A percentile compares a stretch with the other conserved stretches of the same genome.
These are phyloP conservation scores for Drosophila flavopinicola DNA, from an alignment of 2,888 invertebrate species.

Conservation along the genomic window DNA sequence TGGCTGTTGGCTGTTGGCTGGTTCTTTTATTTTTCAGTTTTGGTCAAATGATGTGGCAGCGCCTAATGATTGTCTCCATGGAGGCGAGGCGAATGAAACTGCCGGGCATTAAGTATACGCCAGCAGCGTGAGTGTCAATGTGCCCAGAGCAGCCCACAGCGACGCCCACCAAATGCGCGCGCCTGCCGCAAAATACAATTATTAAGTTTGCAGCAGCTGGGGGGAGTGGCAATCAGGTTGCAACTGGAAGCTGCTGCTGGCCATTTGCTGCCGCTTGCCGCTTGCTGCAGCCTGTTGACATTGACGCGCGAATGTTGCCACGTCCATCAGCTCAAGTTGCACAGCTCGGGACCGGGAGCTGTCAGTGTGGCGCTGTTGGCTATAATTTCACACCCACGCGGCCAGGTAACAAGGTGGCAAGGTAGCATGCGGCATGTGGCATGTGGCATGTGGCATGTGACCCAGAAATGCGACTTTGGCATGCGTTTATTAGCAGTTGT, in stretches of 20 bases:
- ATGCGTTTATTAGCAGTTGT: slow-evolving; percentile 64
- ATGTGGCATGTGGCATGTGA: slow-evolving; percentile 19
- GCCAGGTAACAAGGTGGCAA: slow-evolving; percentile 21
- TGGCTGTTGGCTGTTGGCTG: too few relatives aligned
- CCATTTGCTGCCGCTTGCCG: slow-evolving; percentile 15
- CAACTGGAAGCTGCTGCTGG: slow-evolving; percentile 19
- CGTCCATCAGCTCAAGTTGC: slow-evolving; percentile 46
- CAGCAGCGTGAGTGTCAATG: slow-evolving; percentile 62
- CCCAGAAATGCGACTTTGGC: slow-evolving; percentile 42
- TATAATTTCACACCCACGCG: slow-evolving; percentile 77
- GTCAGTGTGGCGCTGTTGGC: slow-evolving; percentile 58
- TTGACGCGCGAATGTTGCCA: slow-evolving; percentile 63
- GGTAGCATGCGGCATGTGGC: slow-evolving; percentile 10
- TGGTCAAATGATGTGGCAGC: slow-evolving; percentile 68
- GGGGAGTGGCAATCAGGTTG: slow-evolving; percentile 13
- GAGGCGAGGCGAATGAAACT: slow-evolving; percentile 43
- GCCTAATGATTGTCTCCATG: slow-evolving; percentile 70
- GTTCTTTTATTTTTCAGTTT: slow-evolving; percentile 14
- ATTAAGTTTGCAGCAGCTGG: slow-evolving; percentile 45
- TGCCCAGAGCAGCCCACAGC: slow-evolving; percentile 37
- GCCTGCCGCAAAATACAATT: slow-evolving; percentile 66
- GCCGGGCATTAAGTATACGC: slow-evolving; percentile 69
- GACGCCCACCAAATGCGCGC: slow-evolving; percentile 57
- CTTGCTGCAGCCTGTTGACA: slow-evolving; percentile 57
- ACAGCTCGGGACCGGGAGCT: slow-evolving; percentile 26